Evolutionary conservation across 2,888 invertebrate species (phyloP).

Genomic region (Himalopsyche japonica): DNA sequence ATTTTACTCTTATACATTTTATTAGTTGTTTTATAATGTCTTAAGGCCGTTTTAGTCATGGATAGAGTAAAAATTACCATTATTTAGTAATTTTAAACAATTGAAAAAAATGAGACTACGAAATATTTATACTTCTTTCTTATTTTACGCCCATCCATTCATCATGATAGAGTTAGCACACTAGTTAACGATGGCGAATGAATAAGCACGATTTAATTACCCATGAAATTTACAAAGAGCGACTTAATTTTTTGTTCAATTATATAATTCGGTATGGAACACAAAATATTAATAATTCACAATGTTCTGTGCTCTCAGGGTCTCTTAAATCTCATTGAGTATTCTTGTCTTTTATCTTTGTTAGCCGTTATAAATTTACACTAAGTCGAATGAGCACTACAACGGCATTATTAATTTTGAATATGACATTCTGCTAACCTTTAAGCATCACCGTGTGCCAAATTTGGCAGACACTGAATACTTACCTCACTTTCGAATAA

Average conservation of each 20-base stretch:
- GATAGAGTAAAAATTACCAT: no score
- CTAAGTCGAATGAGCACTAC: background rate
- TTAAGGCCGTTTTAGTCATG: no score
- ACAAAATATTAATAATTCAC: slow-evolving; percentile 3
- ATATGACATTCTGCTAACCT: slow-evolving; percentile 1
- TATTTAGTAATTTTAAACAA: no score
- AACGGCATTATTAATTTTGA: background rate
- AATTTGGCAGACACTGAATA: background rate
- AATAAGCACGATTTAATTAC: no score
- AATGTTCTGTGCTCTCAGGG: background rate
- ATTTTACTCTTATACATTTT: no score
- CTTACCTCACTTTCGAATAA: background rate
- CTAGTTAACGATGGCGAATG: no score
- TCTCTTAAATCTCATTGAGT: background rate
- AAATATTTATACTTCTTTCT: no score
- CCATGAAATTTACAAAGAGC: background rate
- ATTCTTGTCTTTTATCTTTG: background rate
- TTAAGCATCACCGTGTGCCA: background rate
- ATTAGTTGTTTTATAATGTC: no score
- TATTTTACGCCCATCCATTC: no score
- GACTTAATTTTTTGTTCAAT: background rate
- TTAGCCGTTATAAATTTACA: background rate
- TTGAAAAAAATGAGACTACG: no score
- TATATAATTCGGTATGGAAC: background rate
- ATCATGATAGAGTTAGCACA: no score